Conservation (phyloP, 2,888 invertebrate species). For the Atethmia centrago region DNA sequence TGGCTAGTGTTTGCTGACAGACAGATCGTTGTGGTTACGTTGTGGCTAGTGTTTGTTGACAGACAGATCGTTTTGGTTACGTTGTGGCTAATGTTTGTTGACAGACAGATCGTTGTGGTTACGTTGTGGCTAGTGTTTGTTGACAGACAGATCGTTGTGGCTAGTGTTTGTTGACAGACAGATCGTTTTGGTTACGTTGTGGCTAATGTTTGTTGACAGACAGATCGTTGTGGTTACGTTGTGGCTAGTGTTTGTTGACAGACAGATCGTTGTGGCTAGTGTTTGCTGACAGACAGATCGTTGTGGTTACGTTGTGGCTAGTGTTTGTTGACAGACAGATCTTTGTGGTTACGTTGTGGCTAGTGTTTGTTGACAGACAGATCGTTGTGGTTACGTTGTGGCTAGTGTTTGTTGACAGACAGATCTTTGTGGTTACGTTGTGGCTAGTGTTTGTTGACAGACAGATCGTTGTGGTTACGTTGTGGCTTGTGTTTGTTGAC, state of each 20-base stretch:
- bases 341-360: background rate
- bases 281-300: no score
- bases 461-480: no score
- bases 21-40: no score
- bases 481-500: background rate
- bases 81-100: no score
- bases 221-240: no score
- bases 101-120: background rate
- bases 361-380: no score
- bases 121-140: no score
- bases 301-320: no score
- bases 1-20: background rate
- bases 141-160: background rate
- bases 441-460: no score
- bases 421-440: background rate
- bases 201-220: background rate
- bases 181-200: no score
- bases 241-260: background rate
- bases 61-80: no score
- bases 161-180: background rate
- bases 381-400: no score
- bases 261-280: background rate
- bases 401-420: background rate
- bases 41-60: background rate
- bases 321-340: background rate